Evolutionary conservation across 1,140 invertebrate species (phyloP), one percentile per base, ranked within the genome.

Genomic region (Drosophila dunni): DNA sequence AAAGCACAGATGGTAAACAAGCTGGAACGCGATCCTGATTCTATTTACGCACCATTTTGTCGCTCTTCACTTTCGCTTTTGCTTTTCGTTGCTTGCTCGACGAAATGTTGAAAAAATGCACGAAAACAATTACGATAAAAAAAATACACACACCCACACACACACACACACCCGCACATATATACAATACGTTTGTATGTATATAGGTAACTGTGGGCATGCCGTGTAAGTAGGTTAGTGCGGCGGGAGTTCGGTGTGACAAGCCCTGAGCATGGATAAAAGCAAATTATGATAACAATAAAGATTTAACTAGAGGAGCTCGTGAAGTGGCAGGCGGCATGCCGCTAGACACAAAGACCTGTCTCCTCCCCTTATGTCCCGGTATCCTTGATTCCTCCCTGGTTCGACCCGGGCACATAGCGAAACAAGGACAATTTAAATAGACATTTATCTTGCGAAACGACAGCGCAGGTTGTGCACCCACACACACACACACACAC

Each of bases 221-320:
- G 34, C 48, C 29, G 36, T 70, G 64, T 68, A 67, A 73, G 70
- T 68, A 73, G 70, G 70, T 73, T 73, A 73, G 70, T 48, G 63
- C 38, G 38, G 63, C 62, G 63, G 66, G 15, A 13, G 69, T 78
- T 77, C 76, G 75, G n/a, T 75, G 79, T 69, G 77, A 86, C 83
- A 86, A 83, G 83, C 79, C 75, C 68, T 78, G 84, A 89, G 83
- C 79, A 79, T 76, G 84, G 84, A 88, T 88, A 88, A 88, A 88
- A 88, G 84, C 84, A 88, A 88, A 88, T 88, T 88, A 88, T 88
- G 84, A 88, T 88, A 88, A 88, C 84, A 88, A 88, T 88, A 88
- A 89, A 88, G 84, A 88, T 88, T 88, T 88, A 88, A 88, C 84
- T 88, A 88, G 84, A 76, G 79, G 63, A 50, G 38, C 20, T 45